Conservation (phyloP, 2,888 invertebrate species). For the Chymomyza caudatula region DNA sequence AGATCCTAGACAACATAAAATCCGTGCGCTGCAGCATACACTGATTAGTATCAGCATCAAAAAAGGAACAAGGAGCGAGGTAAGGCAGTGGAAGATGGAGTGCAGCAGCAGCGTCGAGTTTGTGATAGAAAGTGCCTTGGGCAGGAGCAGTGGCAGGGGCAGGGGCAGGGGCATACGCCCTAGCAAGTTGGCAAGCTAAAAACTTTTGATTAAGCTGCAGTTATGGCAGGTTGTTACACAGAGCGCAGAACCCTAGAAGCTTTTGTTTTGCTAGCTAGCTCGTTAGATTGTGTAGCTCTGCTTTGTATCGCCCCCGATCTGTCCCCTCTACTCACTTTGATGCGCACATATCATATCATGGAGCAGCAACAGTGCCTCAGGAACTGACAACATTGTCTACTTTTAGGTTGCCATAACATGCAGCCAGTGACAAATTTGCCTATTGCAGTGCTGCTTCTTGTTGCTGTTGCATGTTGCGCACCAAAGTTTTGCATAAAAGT, state of each 20-base stretch:
- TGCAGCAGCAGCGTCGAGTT: conserved; percentile 49
- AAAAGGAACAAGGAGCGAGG: background rate
- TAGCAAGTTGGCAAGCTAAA: conserved; percentile 45
- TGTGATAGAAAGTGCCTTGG: conserved; percentile 8
- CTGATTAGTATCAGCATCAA: background rate
- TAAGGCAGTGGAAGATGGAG: conserved; percentile 36
- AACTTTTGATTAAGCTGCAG: conserved; percentile 77
- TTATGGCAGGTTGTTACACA: conserved; percentile 67
- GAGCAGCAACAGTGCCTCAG: conserved; percentile 32
- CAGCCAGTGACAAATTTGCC: conserved; percentile 4
- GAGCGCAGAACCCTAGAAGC: conserved; percentile 33
- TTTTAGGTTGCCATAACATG: conserved; percentile 21
- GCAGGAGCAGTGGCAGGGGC: conserved; percentile 11
- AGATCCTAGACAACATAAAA: conserved; percentile 19
- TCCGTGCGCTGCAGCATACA: background rate
- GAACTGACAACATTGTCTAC: conserved; percentile 49
- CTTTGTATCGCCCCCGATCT: conserved; percentile 24
- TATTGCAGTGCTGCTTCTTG: conserved; percentile 14
- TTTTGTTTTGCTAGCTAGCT: conserved; percentile 67
- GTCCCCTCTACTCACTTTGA: background rate
- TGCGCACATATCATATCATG: conserved; percentile 11
- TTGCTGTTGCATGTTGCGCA: conserved; percentile 33
- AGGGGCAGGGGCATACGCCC: conserved; percentile 4
- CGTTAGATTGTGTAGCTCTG: conserved; percentile 57
- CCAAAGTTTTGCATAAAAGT: conserved; percentile 56